These are phyloP conservation scores for Penaeus indicus DNA, from an alignment of 1,140 invertebrate species.

Conservation along the genomic window DNA sequence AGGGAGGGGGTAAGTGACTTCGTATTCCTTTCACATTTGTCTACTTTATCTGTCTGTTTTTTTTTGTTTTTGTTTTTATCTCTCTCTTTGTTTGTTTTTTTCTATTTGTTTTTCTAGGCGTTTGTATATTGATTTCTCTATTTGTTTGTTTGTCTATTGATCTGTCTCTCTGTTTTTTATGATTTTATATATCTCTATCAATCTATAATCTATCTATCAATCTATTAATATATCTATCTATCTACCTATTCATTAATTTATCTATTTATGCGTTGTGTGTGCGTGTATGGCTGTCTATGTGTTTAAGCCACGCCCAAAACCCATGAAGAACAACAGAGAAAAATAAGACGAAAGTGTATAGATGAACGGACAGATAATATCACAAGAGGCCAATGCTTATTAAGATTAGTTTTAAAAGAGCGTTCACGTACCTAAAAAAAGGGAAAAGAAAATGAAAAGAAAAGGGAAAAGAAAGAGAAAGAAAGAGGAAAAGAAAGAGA, in stretches of 20 bases:
- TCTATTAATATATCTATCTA: constrained; percentile 9
- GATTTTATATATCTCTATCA: constrained; percentile 13
- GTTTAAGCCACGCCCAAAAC: neutral
- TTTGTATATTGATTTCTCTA: neutral
- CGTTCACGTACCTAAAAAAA: neutral
- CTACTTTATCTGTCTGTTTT: neutral
- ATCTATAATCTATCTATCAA: constrained; percentile 24
- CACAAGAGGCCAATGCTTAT: too few species aligned
- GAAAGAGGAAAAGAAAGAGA: neutral
- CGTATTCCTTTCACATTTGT: neutral
- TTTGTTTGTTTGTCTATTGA: neutral
- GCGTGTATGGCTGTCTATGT: constrained; percentile 11
- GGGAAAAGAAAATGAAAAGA: neutral
- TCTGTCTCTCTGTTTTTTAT: neutral
- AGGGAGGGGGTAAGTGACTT: neutral
- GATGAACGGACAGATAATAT: too few species aligned
- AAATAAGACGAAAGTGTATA: too few species aligned
- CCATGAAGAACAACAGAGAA: too few species aligned
- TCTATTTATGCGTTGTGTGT: constrained; percentile 12
- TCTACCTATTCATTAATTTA: constrained; percentile 1
- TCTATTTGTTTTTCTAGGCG: neutral
- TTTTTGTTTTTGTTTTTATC: neutral
- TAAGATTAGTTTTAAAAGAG: neutral
- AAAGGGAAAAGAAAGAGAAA: neutral
- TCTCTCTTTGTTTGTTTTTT: constrained; percentile 19